phyloP scores from a whole-genome alignment of 1,140 invertebrate genomes.

The Neodiprion lecontei region DNA sequence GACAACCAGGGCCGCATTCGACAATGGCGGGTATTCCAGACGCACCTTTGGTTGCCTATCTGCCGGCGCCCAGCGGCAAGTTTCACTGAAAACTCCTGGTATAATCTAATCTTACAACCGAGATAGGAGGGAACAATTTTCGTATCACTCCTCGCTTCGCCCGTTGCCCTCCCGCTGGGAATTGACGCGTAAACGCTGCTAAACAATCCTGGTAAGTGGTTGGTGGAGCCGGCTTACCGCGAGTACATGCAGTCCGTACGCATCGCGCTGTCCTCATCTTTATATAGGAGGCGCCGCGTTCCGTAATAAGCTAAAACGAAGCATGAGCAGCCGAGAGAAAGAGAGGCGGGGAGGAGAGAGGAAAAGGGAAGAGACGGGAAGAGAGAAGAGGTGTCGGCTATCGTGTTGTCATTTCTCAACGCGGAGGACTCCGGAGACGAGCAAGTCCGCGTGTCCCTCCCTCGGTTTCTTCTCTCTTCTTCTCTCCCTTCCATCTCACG shows the following conservation, averaged over 20 bases:
- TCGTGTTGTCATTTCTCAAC: constrained; percentile 50
- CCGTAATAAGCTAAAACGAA: constrained; percentile 3
- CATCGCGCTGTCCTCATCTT: too few relatives aligned
- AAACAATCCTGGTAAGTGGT: constrained; percentile 45
- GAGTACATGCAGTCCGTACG: constrained; percentile 28
- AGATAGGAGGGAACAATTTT: too few relatives aligned
- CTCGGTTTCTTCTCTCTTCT: background rate
- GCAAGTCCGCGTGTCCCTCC: constrained; percentile 9
- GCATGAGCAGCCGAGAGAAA: constrained; percentile 23
- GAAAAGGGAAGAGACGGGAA: background rate
- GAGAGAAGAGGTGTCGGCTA: constrained; percentile 26
- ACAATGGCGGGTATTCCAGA: too few relatives aligned
- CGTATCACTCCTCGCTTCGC: background rate
- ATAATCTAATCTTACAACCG: too few relatives aligned
- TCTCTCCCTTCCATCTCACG: constrained; percentile 17
- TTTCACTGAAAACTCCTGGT: too few relatives aligned
- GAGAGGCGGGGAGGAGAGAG: constrained; percentile 7
- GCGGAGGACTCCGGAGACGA: constrained; percentile 25
- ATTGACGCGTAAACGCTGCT: constrained; percentile 45
- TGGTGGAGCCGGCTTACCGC: constrained; percentile 19
- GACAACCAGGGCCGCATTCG: too few relatives aligned
- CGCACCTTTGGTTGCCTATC: too few relatives aligned
- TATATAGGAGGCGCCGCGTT: constrained; percentile 1
- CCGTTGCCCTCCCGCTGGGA: constrained; percentile 30
- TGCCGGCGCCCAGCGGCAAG: too few relatives aligned